Evolutionary conservation across 64 coral and sea anemone species (phyloP).

Genomic region (Acropora yongei): DNA sequence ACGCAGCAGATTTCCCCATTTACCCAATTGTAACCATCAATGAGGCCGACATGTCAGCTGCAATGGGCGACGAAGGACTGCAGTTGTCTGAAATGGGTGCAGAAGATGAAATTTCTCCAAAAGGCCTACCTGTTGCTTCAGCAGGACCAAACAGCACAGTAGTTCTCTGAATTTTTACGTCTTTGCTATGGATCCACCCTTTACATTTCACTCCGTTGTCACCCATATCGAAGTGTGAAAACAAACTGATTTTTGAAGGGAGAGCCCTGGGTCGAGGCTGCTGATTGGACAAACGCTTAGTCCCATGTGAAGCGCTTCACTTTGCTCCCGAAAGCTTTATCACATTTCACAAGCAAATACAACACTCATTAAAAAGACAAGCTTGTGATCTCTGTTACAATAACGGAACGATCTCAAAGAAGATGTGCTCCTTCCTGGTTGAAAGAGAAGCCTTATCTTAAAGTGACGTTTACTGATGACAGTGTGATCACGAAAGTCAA

Average conservation of each 20-base stretch:
- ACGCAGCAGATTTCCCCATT: too few relatives aligned
- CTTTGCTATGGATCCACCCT: constrained; percentile 35
- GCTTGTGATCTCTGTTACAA: neutral
- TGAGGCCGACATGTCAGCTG: too few relatives aligned
- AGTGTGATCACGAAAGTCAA: neutral
- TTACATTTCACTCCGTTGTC: neutral
- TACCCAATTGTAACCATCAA: too few relatives aligned
- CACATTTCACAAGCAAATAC: neutral
- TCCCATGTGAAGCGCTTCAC: neutral
- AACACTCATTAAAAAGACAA: neutral
- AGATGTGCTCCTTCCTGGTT: constrained; percentile 43
- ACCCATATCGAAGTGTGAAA: neutral
- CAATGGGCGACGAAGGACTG: too few relatives aligned
- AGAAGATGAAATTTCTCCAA: too few relatives aligned
- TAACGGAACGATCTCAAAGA: constrained; percentile 27
- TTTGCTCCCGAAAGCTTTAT: neutral
- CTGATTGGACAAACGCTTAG: neutral
- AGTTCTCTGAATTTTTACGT: constrained; percentile 45
- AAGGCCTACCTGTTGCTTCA: too few relatives aligned
- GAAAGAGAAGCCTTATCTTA: constrained; percentile 29
- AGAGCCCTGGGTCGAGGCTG: neutral
- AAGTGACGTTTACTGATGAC: constrained; percentile 44
- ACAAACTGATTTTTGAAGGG: neutral
- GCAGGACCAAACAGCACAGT: neutral
- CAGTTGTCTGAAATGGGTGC: too few relatives aligned